Percentiles rank a stretch among this genome's conserved stretches.
phyloP scores from a whole-genome alignment of 2,797 vertebrate species.

The Xenops minutus region DNA sequence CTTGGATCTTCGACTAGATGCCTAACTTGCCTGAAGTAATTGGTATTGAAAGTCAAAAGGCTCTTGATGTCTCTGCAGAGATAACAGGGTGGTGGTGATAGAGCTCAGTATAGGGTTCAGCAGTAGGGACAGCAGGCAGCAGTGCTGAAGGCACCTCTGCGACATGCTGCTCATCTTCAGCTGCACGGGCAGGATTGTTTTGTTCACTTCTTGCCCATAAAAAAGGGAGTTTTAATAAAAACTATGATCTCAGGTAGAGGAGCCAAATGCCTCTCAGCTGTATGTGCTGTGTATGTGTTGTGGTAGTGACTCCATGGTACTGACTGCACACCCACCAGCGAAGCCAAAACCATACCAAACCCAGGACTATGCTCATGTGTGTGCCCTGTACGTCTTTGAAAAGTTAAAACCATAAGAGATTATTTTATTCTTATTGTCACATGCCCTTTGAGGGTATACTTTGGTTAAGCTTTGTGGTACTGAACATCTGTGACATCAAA shows the following conservation, averaged over 20 bases:
- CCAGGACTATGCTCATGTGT: not conserved
- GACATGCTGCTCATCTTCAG: not conserved
- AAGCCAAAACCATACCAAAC: not conserved
- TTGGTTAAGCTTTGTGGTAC: not conserved
- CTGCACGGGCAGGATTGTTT: not conserved
- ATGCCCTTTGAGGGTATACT: not conserved
- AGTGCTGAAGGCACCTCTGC: not conserved
- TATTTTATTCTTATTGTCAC: not conserved
- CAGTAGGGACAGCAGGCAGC: not conserved
- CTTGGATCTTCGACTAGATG: not conserved
- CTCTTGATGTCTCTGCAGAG: not conserved
- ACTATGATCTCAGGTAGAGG: accelerated
- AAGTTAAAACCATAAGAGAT: not conserved
- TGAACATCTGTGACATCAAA: constrained; percentile 34
- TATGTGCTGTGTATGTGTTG: not conserved
- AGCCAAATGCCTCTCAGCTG: not conserved
- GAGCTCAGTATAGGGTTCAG: not conserved
- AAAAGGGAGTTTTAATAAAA: not conserved
- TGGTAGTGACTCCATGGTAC: not conserved
- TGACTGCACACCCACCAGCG: not conserved
- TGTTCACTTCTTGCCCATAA: not conserved
- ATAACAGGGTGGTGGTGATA: not conserved
- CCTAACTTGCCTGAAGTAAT: not conserved
- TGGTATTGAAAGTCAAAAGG: not conserved
- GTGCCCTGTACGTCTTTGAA: not conserved